Percentiles rank a stretch among this genome's conserved stretches.
phyloP scores from a whole-genome alignment of 2,888 invertebrate genomes.

The Spodoptera littoralis region DNA sequence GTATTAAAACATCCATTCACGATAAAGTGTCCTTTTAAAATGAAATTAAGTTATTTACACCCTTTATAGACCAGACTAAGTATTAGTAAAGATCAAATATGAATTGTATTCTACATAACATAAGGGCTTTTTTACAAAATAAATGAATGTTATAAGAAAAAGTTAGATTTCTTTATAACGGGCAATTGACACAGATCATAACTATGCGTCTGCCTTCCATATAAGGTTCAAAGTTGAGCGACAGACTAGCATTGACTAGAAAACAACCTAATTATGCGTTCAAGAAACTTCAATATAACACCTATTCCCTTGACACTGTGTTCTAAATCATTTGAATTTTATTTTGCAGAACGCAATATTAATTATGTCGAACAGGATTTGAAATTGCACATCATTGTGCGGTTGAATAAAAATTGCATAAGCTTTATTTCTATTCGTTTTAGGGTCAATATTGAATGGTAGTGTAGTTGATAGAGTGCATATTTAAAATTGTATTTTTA shows the following conservation, averaged over 20 bases:
- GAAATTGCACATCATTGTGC: conserved; percentile 28
- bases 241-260: conserved; percentile 63
- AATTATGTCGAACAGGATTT: conserved; percentile 52
- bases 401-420: background rate
- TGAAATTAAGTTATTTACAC: conserved; percentile 6
- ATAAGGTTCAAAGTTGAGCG: conserved; percentile 75
- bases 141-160: conserved; percentile 10
- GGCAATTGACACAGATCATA: conserved; percentile 60
- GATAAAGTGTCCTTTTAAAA: too few relatives aligned
- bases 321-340: conserved; percentile 45
- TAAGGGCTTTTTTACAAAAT: conserved; percentile 22
- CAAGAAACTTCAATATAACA: conserved; percentile 26
- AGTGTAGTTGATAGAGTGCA: conserved; percentile 21
- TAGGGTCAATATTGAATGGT: conserved; percentile 14
- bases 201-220: conserved; percentile 61
- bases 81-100: conserved; percentile 26
- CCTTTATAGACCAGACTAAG: conserved; percentile 14
- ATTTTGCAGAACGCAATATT: conserved; percentile 29
- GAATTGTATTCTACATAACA: background rate
- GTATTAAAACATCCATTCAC: too few relatives aligned
- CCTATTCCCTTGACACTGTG: conserved; percentile 44
- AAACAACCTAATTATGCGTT: conserved; percentile 43
- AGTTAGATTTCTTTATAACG: conserved; percentile 59
- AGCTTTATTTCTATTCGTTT: conserved; percentile 31
- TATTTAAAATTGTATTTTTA: conserved; percentile 52